phyloP scores from a whole-genome alignment of 2,888 invertebrate species.

The Lucinisca nassula region DNA sequence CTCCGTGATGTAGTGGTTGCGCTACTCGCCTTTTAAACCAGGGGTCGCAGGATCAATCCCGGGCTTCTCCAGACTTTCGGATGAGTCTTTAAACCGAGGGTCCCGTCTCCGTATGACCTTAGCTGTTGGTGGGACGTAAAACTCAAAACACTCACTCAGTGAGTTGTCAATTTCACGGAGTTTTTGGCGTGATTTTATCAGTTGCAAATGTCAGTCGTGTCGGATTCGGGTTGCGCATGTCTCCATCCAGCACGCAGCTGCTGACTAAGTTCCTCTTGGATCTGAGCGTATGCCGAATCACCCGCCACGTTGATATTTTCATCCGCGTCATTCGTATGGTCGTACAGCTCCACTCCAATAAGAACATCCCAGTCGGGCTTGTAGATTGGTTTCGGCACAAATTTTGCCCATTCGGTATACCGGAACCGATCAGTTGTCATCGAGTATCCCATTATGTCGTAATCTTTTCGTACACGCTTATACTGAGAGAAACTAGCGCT shows the following conservation, averaged over 20 bases:
- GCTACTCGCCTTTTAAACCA: too few species aligned
- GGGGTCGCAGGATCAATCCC: too few species aligned
- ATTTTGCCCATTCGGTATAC: conserved; percentile 69
- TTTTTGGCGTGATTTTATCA: too few species aligned
- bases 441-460: conserved; percentile 73
- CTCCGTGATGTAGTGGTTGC: too few species aligned
- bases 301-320: conserved; percentile 92
- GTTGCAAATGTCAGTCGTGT: too few species aligned
- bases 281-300: conserved; percentile 85
- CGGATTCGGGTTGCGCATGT: too few species aligned
- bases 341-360: conserved; percentile 93
- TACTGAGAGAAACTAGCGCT: conserved; percentile 69
- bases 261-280: conserved; percentile 28
- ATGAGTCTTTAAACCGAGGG: too few species aligned
- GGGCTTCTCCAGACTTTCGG: too few species aligned
- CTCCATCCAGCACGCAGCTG: conserved; percentile 47
- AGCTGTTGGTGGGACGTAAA: too few species aligned
- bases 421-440: conserved; percentile 71
- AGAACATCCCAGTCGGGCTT: conserved; percentile 52
- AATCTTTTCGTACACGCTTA: conserved; percentile 45
- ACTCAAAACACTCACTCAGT: too few species aligned
- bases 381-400: conserved; percentile 39
- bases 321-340: conserved; percentile 91
- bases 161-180: too few species aligned
- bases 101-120: too few species aligned